phyloP scores from a whole-genome alignment of 2,797 vertebrate species.

The Fringilla coelebs region DNA sequence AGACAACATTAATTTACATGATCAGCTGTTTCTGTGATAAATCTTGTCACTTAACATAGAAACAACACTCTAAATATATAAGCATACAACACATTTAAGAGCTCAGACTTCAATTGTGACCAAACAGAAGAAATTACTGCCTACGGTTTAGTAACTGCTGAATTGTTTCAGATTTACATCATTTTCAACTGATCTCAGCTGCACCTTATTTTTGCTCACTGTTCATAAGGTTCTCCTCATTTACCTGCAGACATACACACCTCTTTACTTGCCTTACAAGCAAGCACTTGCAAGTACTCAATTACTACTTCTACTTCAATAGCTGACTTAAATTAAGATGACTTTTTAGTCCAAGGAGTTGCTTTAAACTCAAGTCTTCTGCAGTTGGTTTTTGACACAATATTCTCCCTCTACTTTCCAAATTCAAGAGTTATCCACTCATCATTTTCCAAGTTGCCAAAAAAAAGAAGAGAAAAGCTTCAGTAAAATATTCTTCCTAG shows the following conservation, averaged over 20 bases:
- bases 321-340: background rate
- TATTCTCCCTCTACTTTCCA: background rate
- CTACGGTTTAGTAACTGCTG: background rate
- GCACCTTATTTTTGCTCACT: constrained; percentile 24
- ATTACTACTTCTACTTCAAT: background rate
- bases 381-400: background rate
- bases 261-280: background rate
- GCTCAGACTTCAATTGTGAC: background rate
- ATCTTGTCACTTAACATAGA: background rate
- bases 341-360: background rate
- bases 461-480: background rate
- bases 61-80: background rate
- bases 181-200: background rate
- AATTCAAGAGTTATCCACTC: background rate
- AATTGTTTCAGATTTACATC: background rate
- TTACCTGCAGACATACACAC: background rate
- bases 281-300: constrained; percentile 1
- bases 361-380: background rate
- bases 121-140: background rate
- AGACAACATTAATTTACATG: background rate
- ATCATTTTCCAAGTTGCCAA: background rate
- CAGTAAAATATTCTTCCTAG: background rate
- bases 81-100: background rate
- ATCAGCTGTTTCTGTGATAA: background rate
- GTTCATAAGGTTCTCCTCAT: background rate